phyloP scores from a whole-genome alignment of 2,797 vertebrate genomes.

The Enteromius treurensis region DNA sequence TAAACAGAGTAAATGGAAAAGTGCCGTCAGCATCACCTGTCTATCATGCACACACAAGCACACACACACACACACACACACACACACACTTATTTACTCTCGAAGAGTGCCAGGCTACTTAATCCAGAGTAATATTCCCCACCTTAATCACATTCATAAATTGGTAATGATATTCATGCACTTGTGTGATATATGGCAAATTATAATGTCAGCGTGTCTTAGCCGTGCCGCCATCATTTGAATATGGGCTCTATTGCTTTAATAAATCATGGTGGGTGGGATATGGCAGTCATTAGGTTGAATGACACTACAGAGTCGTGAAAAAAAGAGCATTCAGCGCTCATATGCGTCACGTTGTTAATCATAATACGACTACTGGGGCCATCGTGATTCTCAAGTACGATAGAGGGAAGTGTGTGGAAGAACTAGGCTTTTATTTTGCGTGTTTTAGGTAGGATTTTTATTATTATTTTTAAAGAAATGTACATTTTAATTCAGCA shows the following conservation, averaged over 20 bases:
- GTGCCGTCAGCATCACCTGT: constrained; percentile 32
- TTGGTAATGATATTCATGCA: constrained; percentile 64
- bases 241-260: constrained; percentile 43
- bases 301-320: constrained; percentile 42
- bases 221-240: constrained; percentile 21
- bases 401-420: not conserved
- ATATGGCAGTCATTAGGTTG: constrained; percentile 52
- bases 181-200: constrained; percentile 72
- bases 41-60: constrained; percentile 11
- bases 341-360: constrained; percentile 45
- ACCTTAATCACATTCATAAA: constrained; percentile 66
- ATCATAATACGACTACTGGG: constrained; percentile 31
- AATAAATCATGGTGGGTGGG: constrained; percentile 49
- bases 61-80: constrained; percentile 19
- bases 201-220: constrained; percentile 67
- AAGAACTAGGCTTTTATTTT: not conserved
- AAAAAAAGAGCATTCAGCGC: constrained; percentile 31
- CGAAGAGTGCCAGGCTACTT: constrained; percentile 15
- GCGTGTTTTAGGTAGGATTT: not conserved
- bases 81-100: constrained; percentile 36
- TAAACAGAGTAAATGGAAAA: constrained; percentile 18
- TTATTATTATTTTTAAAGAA: not conserved
- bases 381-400: not conserved
- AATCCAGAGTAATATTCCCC: constrained; percentile 55
- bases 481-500: not conserved